Conservation (phyloP, 2,888 invertebrate genomes). For the Acronicta leporina region DNA sequence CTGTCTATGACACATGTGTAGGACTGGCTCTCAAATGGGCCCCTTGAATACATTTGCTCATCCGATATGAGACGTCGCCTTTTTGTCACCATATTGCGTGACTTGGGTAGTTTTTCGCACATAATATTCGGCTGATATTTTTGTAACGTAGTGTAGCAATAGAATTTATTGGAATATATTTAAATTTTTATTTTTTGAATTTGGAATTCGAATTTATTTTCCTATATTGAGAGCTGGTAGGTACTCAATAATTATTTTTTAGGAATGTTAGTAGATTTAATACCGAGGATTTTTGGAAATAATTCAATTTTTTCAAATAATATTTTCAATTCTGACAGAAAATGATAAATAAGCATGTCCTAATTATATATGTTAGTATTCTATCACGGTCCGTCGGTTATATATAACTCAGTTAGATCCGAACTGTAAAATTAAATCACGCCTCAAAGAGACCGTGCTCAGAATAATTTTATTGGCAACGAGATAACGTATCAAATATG, state of each 20-base stretch:
- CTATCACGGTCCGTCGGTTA: constrained; percentile 39
- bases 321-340: no score
- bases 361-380: constrained; percentile 45
- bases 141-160: constrained; percentile 22
- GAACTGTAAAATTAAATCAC: constrained; percentile 56
- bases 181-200: constrained; percentile 16
- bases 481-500: constrained; percentile 53
- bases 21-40: constrained; percentile 78
- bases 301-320: no score
- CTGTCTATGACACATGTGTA: constrained; percentile 85
- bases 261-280: no score
- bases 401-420: constrained; percentile 49
- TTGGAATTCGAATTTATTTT: background rate
- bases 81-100: constrained; percentile 81
- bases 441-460: constrained; percentile 56
- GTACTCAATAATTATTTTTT: no score
- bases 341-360: background rate
- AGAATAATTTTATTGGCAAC: constrained; percentile 49
- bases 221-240: no score
- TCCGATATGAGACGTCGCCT: constrained; percentile 78
- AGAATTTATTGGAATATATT: constrained; percentile 42
- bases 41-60: constrained; percentile 86
- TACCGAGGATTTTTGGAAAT: no score
- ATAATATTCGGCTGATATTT: constrained; percentile 36
- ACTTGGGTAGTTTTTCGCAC: constrained; percentile 56